Evolutionary conservation across 2,888 invertebrate genomes (phyloP).

Genomic region (Tineola bisselliella): DNA sequence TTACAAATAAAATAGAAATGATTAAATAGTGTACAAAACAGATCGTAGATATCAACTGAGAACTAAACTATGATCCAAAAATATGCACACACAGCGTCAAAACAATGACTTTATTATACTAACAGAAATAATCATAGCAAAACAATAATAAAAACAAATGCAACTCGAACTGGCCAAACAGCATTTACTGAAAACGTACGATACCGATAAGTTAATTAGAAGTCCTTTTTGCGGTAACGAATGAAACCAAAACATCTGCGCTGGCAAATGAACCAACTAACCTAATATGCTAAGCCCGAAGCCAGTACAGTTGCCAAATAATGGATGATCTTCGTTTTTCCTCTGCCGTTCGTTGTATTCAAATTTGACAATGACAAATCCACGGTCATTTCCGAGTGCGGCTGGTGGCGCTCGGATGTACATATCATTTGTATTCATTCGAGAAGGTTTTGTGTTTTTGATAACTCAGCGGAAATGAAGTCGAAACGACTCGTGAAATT

Average conservation of each 20-base stretch:
- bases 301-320: conserved; percentile 20
- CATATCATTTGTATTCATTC: conserved; percentile 61
- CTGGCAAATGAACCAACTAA: conserved; percentile 10
- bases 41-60: too few relatives aligned
- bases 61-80: too few relatives aligned
- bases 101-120: too few relatives aligned
- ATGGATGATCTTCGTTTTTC: conserved; percentile 62
- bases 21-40: too few relatives aligned
- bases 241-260: conserved; percentile 10
- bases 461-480: conserved; percentile 33
- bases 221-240: not conserved
- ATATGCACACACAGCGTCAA: too few relatives aligned
- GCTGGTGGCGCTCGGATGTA: conserved; percentile 39
- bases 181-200: not conserved
- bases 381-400: conserved; percentile 54
- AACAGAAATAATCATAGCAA: too few relatives aligned
- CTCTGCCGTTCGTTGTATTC: conserved; percentile 54
- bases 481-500: not conserved
- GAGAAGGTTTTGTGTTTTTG: conserved; percentile 39
- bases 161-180: not conserved
- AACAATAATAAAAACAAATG: conserved; percentile 8
- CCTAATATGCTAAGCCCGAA: not conserved
- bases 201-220: conserved; percentile 2
- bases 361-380: conserved; percentile 65
- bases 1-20: too few relatives aligned